Conservation (phyloP, 1,140 invertebrate genomes). For the Phenacoccus solenopsis region DNA sequence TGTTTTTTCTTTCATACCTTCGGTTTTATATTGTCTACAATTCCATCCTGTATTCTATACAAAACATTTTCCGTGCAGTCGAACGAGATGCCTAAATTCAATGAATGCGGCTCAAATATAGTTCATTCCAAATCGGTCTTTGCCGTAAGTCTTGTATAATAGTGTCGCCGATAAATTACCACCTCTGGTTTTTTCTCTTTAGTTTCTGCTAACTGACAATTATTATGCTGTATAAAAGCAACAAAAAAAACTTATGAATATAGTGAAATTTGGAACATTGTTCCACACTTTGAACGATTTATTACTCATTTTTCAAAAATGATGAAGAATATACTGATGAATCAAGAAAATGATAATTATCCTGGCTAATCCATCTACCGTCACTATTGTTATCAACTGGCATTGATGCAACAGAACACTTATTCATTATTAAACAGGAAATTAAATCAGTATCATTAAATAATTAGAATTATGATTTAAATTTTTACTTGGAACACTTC, state of each 20-base stretch:
- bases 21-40: slow-evolving; percentile 72
- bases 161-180: slow-evolving; percentile 75
- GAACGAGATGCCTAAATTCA: slow-evolving; percentile 80
- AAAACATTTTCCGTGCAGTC: slow-evolving; percentile 78
- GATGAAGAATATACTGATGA: no score
- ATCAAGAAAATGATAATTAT: no score
- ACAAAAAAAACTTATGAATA: no score
- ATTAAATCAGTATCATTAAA: no score
- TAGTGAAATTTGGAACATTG: not conserved
- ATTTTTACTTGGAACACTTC: no score
- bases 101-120: slow-evolving; percentile 64
- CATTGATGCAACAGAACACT: slow-evolving; percentile 14
- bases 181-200: slow-evolving; percentile 80
- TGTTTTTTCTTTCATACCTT: no score
- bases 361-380: slow-evolving; percentile 22
- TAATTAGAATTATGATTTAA: no score
- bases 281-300: not conserved
- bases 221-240: slow-evolving; percentile 52
- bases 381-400: slow-evolving; percentile 21
- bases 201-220: slow-evolving; percentile 63
- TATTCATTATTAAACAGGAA: slow-evolving; percentile 20
- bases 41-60: slow-evolving; percentile 78
- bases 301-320: not conserved
- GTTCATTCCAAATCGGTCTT: slow-evolving; percentile 67
- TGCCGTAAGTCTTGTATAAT: slow-evolving; percentile 62